These are phyloP conservation scores for Monomorium pharaonis DNA, from an alignment of 1,140 invertebrate genomes.

Conservation along the genomic window DNA sequence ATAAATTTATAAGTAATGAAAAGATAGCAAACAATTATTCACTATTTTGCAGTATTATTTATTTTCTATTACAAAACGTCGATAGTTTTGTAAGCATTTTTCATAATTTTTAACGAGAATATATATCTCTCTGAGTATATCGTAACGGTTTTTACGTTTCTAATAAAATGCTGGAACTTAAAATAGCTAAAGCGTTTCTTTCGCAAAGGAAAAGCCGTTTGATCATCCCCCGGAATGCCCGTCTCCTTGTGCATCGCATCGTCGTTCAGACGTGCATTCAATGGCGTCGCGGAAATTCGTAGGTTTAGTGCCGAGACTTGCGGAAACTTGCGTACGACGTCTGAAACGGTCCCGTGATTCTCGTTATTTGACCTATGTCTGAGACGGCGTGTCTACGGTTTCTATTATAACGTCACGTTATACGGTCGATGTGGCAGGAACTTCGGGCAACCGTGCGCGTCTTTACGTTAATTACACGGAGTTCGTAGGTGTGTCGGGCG, in stretches of 20 bases:
- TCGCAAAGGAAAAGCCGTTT: background rate
- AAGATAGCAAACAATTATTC: background rate
- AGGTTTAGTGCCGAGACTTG: conserved; percentile 22
- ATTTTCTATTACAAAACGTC: background rate
- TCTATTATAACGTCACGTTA: conserved; percentile 56
- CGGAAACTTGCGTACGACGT: conserved; percentile 49
- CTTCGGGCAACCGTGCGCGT: conserved; percentile 37
- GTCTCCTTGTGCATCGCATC: background rate
- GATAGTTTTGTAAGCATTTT: background rate
- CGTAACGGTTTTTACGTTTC: background rate
- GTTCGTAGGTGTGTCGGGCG: background rate
- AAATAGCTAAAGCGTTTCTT: conserved; percentile 1
- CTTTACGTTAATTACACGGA: conserved; percentile 60
- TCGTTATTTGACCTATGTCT: conserved; percentile 51
- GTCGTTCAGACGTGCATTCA: conserved; percentile 34
- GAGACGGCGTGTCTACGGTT: conserved; percentile 55
- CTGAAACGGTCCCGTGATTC: conserved; percentile 50
- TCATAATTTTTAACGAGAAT: background rate
- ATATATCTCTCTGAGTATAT: too few relatives aligned
- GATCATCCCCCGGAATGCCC: conserved; percentile 17
- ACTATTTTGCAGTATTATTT: background rate
- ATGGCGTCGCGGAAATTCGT: conserved; percentile 44
- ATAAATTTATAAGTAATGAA: background rate
- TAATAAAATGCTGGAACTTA: background rate
- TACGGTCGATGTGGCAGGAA: conserved; percentile 45